phyloP scores from a whole-genome alignment of 2,888 invertebrate species.

The Drosophila barbarae region DNA sequence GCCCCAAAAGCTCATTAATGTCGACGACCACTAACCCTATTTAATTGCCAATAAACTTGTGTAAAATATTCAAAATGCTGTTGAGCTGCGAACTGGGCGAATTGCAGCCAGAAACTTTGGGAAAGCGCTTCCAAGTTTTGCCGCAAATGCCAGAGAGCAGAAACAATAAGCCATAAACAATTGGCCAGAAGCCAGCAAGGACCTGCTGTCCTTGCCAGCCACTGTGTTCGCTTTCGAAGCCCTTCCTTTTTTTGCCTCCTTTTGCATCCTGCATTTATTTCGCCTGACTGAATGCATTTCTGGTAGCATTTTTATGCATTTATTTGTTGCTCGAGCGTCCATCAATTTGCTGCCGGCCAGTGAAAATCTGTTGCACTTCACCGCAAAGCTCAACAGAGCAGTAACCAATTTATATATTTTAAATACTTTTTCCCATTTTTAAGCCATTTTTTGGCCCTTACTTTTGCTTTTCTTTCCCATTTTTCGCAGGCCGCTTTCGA shows the following conservation, averaged over 20 bases:
- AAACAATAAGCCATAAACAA: constrained; percentile 61
- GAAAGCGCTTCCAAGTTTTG: constrained; percentile 28
- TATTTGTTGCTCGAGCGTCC: constrained; percentile 28
- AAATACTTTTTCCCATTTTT: constrained; percentile 44
- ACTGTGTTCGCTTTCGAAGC: constrained; percentile 3
- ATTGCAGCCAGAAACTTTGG: constrained; percentile 16
- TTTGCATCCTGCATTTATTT: constrained; percentile 30
- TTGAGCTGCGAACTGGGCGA: constrained; percentile 23
- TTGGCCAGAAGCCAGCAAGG: constrained; percentile 44
- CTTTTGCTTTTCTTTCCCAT: constrained; percentile 29
- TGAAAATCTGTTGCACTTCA: constrained; percentile 61
- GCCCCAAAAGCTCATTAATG: constrained; percentile 50
- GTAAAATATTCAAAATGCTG: constrained; percentile 58
- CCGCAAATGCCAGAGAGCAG: constrained; percentile 19
- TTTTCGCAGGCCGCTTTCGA: constrained; percentile 16
- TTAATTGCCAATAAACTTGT: constrained; percentile 56
- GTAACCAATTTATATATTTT: constrained; percentile 52
- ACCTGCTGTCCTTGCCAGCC: constrained; percentile 27
- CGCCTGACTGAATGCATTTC: constrained; percentile 32
- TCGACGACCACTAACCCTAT: constrained; percentile 45
- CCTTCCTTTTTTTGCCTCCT: constrained; percentile 8
- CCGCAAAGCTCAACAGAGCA: constrained; percentile 51
- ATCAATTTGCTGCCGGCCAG: constrained; percentile 46
- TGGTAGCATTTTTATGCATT: constrained; percentile 29
- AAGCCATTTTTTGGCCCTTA: constrained; percentile 29